Evolutionary conservation across 2,113 vertebrate genomes (phyloP).

Genomic region (Brachyistius frenatus): DNA sequence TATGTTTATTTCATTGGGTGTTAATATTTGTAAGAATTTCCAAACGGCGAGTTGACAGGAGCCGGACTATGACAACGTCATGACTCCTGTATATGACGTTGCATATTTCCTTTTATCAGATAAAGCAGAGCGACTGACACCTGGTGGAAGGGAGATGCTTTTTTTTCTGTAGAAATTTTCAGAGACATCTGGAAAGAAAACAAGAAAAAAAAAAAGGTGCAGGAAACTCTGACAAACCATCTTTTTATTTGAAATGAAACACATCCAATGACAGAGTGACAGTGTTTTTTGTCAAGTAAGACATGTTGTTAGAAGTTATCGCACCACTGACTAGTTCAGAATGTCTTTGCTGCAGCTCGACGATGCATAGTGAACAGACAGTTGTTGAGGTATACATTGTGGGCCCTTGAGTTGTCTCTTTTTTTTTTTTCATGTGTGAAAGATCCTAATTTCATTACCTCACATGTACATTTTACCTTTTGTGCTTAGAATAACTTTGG

Average conservation of each 20-base stretch:
- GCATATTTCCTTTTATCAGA: background rate
- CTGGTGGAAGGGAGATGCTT: conserved; percentile 37
- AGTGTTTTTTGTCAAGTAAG: conserved; percentile 74
- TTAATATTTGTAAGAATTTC: no score
- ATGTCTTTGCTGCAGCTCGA: conserved; percentile 74
- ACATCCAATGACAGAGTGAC: conserved; percentile 81
- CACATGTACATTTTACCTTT: conserved; percentile 65
- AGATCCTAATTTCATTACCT: conserved; percentile 67
- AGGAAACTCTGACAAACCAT: conserved; percentile 69
- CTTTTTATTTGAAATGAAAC: conserved; percentile 79
- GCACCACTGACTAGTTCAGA: conserved; percentile 76
- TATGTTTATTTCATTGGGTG: no score
- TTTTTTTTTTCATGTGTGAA: conserved; percentile 36
- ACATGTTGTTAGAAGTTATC: conserved; percentile 77
- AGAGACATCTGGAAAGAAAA: background rate
- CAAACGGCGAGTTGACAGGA: background rate
- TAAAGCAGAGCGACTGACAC: conserved; percentile 40
- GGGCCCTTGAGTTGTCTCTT: conserved; percentile 74
- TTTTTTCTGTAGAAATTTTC: background rate
- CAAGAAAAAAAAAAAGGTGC: no score
- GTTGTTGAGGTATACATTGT: conserved; percentile 81
- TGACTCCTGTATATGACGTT: background rate
- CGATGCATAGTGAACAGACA: conserved; percentile 82
- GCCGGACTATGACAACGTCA: conserved; percentile 8
- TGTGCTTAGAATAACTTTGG: conserved; percentile 77